Evolutionary conservation across 2,113 vertebrate genomes (phyloP).

Genomic region (Tinamus guttatus): DNA sequence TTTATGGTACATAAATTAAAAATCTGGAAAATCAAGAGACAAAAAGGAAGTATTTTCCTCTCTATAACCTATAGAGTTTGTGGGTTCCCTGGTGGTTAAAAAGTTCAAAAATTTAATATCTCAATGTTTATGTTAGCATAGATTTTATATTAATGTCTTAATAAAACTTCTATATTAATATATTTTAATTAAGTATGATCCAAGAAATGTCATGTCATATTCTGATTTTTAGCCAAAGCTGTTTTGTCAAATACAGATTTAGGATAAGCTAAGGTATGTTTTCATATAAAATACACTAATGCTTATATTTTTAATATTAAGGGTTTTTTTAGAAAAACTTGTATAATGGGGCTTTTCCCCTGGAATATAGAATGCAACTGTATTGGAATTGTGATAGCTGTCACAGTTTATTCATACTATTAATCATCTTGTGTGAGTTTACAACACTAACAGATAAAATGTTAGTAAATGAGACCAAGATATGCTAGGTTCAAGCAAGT

Average conservation of each 20-base stretch:
- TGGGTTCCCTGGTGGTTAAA: not conserved
- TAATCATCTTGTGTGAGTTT: not conserved
- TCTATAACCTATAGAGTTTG: not conserved
- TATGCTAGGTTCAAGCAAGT: not conserved
- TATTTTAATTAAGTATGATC: not conserved
- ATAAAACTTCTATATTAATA: not conserved
- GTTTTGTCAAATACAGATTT: not conserved
- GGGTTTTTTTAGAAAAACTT: not conserved
- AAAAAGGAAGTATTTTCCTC: not conserved
- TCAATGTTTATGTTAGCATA: not conserved
- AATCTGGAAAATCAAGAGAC: not conserved
- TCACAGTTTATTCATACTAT: not conserved
- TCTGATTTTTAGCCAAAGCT: not conserved
- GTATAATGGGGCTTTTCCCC: not conserved
- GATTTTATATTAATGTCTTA: not conserved
- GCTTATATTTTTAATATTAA: not conserved
- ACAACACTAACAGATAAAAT: not conserved
- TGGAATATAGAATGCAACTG: not conserved
- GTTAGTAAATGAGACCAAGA: not conserved
- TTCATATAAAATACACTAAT: not conserved
- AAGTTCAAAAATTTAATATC: not conserved
- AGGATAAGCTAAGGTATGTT: not conserved
- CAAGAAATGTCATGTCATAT: not conserved
- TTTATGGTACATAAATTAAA: not conserved
- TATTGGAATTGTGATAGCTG: not conserved